phyloP scores from a whole-genome alignment of 2,113 vertebrate species.

The Aythya baeri region DNA sequence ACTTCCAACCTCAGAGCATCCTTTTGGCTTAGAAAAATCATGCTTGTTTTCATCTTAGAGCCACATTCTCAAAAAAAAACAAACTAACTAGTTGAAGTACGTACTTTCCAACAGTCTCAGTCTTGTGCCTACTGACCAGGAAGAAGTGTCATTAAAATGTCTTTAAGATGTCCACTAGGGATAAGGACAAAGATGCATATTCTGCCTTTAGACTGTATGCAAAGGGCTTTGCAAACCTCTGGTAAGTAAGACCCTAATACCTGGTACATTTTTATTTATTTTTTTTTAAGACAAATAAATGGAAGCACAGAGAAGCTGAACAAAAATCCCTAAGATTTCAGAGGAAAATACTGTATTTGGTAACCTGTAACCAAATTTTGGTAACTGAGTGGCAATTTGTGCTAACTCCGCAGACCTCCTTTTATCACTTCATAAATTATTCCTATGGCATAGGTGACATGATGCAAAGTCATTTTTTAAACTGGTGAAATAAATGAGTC shows the following conservation, averaged over 20 bases:
- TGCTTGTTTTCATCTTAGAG: neutral
- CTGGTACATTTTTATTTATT: neutral
- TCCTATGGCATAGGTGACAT: neutral
- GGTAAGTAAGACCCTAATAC: neutral
- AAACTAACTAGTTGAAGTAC: neutral
- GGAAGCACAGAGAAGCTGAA: neutral
- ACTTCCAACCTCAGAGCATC: neutral
- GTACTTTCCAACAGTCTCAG: neutral
- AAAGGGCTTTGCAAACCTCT: neutral
- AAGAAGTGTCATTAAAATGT: neutral
- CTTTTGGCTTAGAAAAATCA: neutral
- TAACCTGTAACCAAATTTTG: neutral
- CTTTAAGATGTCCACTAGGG: neutral
- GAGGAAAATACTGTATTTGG: neutral
- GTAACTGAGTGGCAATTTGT: neutral
- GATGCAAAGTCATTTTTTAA: neutral
- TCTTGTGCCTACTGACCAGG: neutral
- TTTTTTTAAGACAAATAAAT: neutral
- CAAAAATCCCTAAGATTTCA: neutral
- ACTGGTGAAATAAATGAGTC: neutral
- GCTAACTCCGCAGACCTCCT: neutral
- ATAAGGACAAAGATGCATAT: neutral
- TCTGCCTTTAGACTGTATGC: neutral
- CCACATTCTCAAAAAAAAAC: neutral
- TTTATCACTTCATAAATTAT: neutral